Evolutionary conservation across 1,140 invertebrate species (phyloP).

Genomic region (Trachymyrmex septentrionalis): DNA sequence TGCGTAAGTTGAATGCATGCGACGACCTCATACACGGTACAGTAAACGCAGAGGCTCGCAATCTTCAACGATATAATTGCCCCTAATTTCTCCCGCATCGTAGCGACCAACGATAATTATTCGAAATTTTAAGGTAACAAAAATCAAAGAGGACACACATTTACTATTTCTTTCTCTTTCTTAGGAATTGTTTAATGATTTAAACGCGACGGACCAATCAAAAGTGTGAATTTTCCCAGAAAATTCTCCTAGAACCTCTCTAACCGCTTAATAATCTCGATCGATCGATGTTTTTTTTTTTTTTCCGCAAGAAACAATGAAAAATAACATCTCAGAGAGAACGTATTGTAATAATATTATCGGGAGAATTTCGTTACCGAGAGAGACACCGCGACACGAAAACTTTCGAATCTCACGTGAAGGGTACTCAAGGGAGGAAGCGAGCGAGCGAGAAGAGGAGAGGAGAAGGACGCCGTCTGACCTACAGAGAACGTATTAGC

Average conservation of each 20-base stretch:
- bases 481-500: constrained; percentile 23
- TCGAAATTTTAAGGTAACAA: neutral
- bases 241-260: too few species aligned
- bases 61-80: neutral
- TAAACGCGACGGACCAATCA: too few species aligned
- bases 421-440: constrained; percentile 15
- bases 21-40: neutral
- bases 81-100: too few species aligned
- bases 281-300: neutral
- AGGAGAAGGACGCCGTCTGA: constrained; percentile 34
- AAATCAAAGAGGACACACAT: too few species aligned
- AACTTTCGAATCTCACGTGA: neutral
- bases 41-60: neutral
- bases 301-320: neutral
- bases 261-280: neutral
- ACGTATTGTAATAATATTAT: constrained; percentile 21
- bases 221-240: too few species aligned
- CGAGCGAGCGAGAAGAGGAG: neutral
- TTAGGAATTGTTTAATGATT: too few species aligned
- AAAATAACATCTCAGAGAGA: neutral
- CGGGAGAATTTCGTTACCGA: neutral
- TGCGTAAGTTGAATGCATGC: too few species aligned
- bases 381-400: too few species aligned
- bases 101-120: neutral
- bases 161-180: too few species aligned